These are phyloP conservation scores for Aphodius sticticus DNA, from an alignment of 2,888 invertebrate genomes.

Conservation along the genomic window DNA sequence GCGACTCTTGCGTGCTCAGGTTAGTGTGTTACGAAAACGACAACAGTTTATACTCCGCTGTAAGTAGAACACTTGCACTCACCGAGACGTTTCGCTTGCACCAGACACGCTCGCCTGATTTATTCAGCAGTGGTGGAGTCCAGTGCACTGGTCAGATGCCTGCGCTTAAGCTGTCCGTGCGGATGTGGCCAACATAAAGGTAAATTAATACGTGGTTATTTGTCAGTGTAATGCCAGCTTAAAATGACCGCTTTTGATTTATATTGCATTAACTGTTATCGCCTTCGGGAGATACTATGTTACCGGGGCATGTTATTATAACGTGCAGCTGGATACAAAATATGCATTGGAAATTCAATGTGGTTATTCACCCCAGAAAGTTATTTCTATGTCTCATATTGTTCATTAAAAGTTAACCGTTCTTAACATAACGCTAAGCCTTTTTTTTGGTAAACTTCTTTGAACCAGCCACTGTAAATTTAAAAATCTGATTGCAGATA, in stretches of 20 bases:
- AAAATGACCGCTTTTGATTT: neutral
- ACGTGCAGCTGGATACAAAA: no score
- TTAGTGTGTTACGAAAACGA: conserved; percentile 60
- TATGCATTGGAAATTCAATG: no score
- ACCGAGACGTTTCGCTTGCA: conserved; percentile 13
- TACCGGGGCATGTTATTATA: no score
- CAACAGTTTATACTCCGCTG: conserved; percentile 14
- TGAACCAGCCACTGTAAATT: no score
- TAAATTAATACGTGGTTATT: neutral
- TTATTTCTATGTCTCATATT: no score
- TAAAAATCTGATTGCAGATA: no score
- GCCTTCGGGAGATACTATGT: neutral
- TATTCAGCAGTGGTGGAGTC: neutral
- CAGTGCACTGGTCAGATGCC: neutral
- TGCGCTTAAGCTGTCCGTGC: neutral
- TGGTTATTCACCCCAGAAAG: no score
- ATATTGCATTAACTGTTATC: neutral
- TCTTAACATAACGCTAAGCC: no score
- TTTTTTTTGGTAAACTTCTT: no score
- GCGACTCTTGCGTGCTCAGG: conserved; percentile 78
- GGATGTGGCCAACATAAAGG: neutral
- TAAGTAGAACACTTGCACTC: conserved; percentile 36
- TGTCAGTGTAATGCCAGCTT: neutral
- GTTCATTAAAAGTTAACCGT: no score
- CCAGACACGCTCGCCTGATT: conserved; percentile 15